These are phyloP conservation scores for Drosophila sechellia DNA, from an alignment of 1,140 invertebrate species.

Conservation along the genomic window DNA sequence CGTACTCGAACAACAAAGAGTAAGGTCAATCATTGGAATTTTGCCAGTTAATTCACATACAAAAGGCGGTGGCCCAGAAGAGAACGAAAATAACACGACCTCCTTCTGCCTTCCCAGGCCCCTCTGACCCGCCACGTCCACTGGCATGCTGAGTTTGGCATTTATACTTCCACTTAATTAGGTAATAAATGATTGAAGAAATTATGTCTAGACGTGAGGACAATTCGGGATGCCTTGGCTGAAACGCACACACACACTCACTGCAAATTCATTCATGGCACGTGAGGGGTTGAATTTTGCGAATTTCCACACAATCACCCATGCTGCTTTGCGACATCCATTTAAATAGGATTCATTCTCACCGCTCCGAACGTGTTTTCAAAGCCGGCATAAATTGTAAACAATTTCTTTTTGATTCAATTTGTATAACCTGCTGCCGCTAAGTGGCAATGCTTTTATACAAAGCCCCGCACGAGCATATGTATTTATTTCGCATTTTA, in stretches of 20 bases:
- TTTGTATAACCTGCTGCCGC: constrained; percentile 42
- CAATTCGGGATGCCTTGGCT: constrained; percentile 73
- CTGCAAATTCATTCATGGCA: constrained; percentile 73
- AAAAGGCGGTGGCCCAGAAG: constrained; percentile 61
- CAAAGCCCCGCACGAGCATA: not conserved
- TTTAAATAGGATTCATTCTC: constrained; percentile 51
- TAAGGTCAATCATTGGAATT: constrained; percentile 82
- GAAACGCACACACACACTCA: not conserved
- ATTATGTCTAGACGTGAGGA: constrained; percentile 85
- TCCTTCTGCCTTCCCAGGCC: not conserved
- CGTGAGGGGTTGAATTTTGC: constrained; percentile 75
- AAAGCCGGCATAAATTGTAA: constrained; percentile 67
- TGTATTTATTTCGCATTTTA: constrained; percentile 31
- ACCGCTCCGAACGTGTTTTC: constrained; percentile 31
- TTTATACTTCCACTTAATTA: constrained; percentile 84
- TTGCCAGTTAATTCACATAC: constrained; percentile 80
- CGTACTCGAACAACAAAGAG: constrained; percentile 46
- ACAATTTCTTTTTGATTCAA: constrained; percentile 60
- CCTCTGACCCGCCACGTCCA: constrained; percentile 51
- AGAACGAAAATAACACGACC: constrained; percentile 44
- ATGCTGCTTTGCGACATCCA: constrained; percentile 13
- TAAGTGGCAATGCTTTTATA: constrained; percentile 42
- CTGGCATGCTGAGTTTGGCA: constrained; percentile 71
- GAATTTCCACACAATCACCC: constrained; percentile 60
- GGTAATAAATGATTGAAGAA: constrained; percentile 85